Evolutionary conservation across 2,888 invertebrate genomes (phyloP).

Genomic region (Isoperla grammatica): DNA sequence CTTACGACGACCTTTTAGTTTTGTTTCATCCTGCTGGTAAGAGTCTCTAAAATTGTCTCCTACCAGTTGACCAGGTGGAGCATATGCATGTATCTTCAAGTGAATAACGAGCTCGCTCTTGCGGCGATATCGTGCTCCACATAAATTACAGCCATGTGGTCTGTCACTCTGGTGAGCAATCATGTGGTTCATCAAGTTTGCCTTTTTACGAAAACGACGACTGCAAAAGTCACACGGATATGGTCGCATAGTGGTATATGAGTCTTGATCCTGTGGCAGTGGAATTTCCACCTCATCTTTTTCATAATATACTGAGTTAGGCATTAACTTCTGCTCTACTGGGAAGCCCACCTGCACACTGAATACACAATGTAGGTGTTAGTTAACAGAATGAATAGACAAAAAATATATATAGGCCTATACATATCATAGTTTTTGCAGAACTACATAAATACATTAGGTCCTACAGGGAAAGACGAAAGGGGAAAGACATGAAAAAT

Average conservation of each 20-base stretch:
- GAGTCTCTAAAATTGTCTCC: conserved; percentile 50
- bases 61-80: conserved; percentile 50
- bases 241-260: conserved; percentile 68
- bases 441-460: not conserved
- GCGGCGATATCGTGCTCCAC: conserved; percentile 72
- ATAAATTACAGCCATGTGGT: conserved; percentile 75
- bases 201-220: conserved; percentile 75
- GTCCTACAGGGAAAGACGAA: too few relatives aligned
- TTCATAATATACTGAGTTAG: conserved; percentile 16
- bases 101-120: conserved; percentile 79
- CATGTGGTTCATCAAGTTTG: conserved; percentile 81
- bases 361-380: not conserved
- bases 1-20: conserved; percentile 41
- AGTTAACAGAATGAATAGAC: not conserved
- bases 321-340: conserved; percentile 3
- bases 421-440: conserved; percentile 6
- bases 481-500: too few relatives aligned
- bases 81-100: conserved; percentile 72
- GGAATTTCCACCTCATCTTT: conserved; percentile 65
- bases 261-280: conserved; percentile 66
- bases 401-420: not conserved
- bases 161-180: conserved; percentile 79
- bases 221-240: conserved; percentile 86
- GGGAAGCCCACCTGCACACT: conserved; percentile 20
- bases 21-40: conserved; percentile 41